Percentiles rank a stretch among this genome's conserved stretches.
phyloP scores from a whole-genome alignment of 2,113 vertebrate genomes.

The Alces alces region DNA sequence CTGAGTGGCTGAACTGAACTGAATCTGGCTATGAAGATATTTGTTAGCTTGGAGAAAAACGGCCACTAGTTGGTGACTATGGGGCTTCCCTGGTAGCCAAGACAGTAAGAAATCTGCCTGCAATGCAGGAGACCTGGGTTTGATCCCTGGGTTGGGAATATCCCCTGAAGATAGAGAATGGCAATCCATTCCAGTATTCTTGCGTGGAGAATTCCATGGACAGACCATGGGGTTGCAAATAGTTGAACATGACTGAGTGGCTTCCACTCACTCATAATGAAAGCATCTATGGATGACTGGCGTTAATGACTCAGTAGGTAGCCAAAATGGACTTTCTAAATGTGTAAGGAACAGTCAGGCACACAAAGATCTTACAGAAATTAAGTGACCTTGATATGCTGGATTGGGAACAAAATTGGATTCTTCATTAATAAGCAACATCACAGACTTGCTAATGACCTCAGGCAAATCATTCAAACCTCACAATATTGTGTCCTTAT shows the following conservation, averaged over 20 bases:
- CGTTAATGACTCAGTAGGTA: background rate
- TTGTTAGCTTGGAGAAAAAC: background rate
- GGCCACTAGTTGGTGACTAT: background rate
- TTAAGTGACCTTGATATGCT: background rate
- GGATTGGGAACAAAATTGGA: background rate
- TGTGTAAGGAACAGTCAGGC: background rate
- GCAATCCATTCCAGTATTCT: background rate
- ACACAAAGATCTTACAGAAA: background rate
- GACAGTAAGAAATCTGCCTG: background rate
- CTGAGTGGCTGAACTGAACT: background rate
- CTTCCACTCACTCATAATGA: background rate
- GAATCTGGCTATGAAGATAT: background rate
- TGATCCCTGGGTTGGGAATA: background rate
- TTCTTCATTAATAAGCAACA: background rate
- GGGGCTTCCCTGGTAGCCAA: background rate
- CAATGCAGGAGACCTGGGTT: background rate
- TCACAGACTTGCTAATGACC: background rate
- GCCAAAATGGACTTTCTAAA: background rate
- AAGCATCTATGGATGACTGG: background rate
- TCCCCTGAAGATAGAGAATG: background rate
- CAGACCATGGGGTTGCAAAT: background rate
- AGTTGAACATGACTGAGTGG: background rate
- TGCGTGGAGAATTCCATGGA: background rate
- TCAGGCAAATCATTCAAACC: background rate
- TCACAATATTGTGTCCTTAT: background rate